Conservation (phyloP, 2,888 invertebrate genomes). For the Teinopalpus imperialis region DNA sequence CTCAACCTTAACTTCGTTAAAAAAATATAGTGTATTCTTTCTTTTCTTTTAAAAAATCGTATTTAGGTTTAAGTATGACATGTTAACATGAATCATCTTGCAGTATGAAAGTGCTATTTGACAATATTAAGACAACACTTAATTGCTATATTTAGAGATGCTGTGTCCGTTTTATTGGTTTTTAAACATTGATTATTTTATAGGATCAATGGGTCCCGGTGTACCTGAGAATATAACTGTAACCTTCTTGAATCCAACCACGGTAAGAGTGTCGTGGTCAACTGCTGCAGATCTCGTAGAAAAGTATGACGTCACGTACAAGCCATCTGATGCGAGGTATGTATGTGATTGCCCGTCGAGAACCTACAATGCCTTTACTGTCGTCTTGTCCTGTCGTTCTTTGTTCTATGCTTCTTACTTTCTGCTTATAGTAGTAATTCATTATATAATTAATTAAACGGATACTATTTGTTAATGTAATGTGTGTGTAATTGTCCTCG, state of each 20-base stretch:
- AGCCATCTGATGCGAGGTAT: slow-evolving; percentile 96
- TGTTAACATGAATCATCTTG: too few species aligned
- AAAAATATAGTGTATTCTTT: too few species aligned
- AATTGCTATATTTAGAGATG: too few species aligned
- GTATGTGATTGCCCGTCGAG: slow-evolving; percentile 39
- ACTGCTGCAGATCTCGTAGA: slow-evolving; percentile 91
- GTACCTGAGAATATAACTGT: slow-evolving; percentile 95
- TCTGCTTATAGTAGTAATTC: slow-evolving; percentile 3
- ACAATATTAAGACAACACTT: too few species aligned
- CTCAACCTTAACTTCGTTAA: too few species aligned
- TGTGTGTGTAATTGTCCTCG: too few species aligned
- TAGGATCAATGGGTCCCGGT: slow-evolving; percentile 90
- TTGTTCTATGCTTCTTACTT: slow-evolving; percentile 23
- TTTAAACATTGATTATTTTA: background rate
- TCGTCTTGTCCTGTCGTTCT: slow-evolving; percentile 34
- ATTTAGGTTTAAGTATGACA: too few species aligned
- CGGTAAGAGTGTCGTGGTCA: slow-evolving; percentile 93
- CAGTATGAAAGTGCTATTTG: too few species aligned
- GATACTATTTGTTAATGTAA: too few species aligned
- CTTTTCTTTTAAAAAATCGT: too few species aligned
- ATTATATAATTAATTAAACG: too few species aligned
- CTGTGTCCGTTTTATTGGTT: too few species aligned
- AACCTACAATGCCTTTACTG: slow-evolving; percentile 13
- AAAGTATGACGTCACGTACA: slow-evolving; percentile 95
- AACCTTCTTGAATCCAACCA: slow-evolving; percentile 92